Conservation (phyloP, 2,888 invertebrate species). For the Rhagium mordax region DNA sequence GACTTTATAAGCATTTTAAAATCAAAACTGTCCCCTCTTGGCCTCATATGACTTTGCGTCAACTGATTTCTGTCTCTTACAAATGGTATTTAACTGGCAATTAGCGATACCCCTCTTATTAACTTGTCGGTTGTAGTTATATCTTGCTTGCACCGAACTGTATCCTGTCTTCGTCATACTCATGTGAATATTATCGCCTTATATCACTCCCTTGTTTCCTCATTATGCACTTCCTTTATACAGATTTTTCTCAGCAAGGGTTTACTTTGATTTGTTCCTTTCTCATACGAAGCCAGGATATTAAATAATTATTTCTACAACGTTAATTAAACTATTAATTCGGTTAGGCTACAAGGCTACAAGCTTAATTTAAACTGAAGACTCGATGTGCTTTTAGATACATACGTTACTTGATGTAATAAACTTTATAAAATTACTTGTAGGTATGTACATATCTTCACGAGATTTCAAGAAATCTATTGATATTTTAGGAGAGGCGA, state of each 20-base stretch:
- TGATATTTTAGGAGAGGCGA: too few species aligned
- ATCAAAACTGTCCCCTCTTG: conserved; percentile 8
- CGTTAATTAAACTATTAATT: conserved; percentile 1
- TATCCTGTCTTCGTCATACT: conserved; percentile 53
- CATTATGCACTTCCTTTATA: conserved; percentile 68
- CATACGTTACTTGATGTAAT: too few species aligned
- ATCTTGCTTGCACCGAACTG: conserved; percentile 30
- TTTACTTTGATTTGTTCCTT: conserved; percentile 65
- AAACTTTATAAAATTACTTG: too few species aligned
- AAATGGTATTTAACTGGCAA: conserved; percentile 58
- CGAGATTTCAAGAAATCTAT: too few species aligned
- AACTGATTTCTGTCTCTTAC: conserved; percentile 53
- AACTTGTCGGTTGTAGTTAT: conserved; percentile 50
- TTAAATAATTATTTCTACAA: conserved; percentile 58
- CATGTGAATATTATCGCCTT: conserved; percentile 50
- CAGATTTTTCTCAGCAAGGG: conserved; percentile 66
- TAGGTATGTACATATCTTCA: too few species aligned
- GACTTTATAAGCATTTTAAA: background rate
- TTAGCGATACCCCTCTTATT: conserved; percentile 58
- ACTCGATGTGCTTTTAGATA: too few species aligned
- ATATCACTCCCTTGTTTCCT: conserved; percentile 65
- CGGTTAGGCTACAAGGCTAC: background rate
- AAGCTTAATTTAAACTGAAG: background rate
- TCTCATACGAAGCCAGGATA: conserved; percentile 63
- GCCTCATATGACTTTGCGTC: conserved; percentile 27